phyloP scores from a whole-genome alignment of 2,797 vertebrate species.

The Malurus leucopterus region DNA sequence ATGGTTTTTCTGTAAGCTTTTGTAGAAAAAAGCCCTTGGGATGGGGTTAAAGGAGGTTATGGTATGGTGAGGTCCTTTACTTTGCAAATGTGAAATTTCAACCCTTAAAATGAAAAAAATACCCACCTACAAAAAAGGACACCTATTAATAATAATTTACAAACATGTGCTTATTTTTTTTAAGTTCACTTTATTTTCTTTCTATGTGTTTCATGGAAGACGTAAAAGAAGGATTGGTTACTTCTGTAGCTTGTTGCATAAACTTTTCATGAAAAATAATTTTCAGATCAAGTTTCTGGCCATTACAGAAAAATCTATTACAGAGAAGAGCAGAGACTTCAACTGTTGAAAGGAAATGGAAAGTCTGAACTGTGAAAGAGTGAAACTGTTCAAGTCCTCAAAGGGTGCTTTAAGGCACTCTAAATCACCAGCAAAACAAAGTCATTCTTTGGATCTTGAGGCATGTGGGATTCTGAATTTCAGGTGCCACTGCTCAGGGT shows the following conservation, averaged over 20 bases:
- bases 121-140: not conserved
- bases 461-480: not conserved
- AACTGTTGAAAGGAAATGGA: not conserved
- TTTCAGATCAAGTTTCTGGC: constrained; percentile 10
- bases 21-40: not conserved
- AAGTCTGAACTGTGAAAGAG: not conserved
- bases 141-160: not conserved
- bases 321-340: not conserved
- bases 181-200: not conserved
- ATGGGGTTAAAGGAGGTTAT: not conserved
- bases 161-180: not conserved
- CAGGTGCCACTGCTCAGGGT: not conserved
- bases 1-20: not conserved
- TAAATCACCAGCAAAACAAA: constrained; percentile 29
- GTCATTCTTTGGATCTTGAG: not conserved
- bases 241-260: not conserved
- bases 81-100: not conserved
- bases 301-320: not conserved
- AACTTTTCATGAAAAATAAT: not conserved
- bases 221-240: not conserved
- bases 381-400: not conserved
- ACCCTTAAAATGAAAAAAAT: not conserved
- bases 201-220: not conserved
- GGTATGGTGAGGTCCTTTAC: not conserved
- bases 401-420: not conserved